Base-by-base conservation (phyloP, 2,888 invertebrate genomes). In the Drosophila lacicola region DNA sequence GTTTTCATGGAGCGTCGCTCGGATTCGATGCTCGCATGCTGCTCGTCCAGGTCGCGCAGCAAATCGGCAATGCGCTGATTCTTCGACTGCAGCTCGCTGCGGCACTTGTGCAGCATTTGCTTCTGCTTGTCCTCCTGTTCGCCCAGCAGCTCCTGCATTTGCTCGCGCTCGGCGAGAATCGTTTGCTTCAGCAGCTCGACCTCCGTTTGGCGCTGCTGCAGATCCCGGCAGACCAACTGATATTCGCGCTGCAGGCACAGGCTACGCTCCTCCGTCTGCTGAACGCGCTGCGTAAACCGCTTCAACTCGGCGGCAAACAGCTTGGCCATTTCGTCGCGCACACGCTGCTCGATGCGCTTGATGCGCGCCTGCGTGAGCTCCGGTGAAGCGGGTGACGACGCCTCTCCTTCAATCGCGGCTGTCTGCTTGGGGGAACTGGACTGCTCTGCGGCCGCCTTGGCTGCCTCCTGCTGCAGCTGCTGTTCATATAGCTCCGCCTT, bases 251-350 rank as follows among this genome's bases (percentile, higher is more conserved):
- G 88, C 8, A 92, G 51, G 39, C 70, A 62, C 5, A 67, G 25
- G 47, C 84, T 79, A 45, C 90, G 80, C 42, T 90, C 89, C 76
- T 82, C 92, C 76, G 37, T 89, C 86, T 74, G 93, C 78, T 93
- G 76, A 78, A 93, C 57, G 91, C 94, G 60, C 84, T 90, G 71
- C 90, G 93, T 72, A 89, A 90, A 88, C 88, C 93, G 93, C 89
- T 94, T 94, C 76, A 95, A 93, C 91, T 95, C 95, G 29, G 93
- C 83, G 0, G 94, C 94, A 75, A 95, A 95, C 65, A 95, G 94
- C 77, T 95, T 95, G 0, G 95, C 95, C 93, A 95, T 94, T 88
- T 95, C 95, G 70, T 95, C 95, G 2, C 95, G 93, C 58, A 95
- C 94, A 1, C 94, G 94, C 37, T 90, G 80, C 70, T 92, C 92